Conservation (phyloP, 2,797 vertebrate species). For the Lophius americanus region DNA sequence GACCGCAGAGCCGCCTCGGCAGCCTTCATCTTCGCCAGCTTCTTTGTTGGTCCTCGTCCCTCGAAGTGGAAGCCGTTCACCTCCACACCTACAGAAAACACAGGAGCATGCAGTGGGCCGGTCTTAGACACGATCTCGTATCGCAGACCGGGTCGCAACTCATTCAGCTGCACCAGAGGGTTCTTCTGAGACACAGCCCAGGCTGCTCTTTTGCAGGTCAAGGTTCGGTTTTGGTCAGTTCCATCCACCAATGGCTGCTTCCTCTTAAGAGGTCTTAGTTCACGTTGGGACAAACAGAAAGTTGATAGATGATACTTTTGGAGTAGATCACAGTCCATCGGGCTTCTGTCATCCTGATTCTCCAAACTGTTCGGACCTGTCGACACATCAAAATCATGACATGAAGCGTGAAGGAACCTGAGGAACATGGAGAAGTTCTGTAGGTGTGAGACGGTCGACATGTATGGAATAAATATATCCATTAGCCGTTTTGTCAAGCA, state of each 20-base stretch:
- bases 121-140: conserved; percentile 88
- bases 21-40: conserved; percentile 93
- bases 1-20: conserved; percentile 91
- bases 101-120: conserved; percentile 89
- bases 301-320: conserved; percentile 53
- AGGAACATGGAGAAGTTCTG: too few relatives aligned
- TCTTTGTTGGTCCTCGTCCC: conserved; percentile 91
- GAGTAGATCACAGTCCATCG: conserved; percentile 75
- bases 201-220: conserved; percentile 83
- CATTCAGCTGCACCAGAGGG: conserved; percentile 91
- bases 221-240: conserved; percentile 80
- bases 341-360: conserved; percentile 86
- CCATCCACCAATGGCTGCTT: conserved; percentile 88
- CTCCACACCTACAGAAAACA: conserved; percentile 91
- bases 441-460: too few relatives aligned
- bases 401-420: not conserved
- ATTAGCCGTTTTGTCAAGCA: too few relatives aligned
- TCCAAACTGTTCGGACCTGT: conserved; percentile 90
- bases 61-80: conserved; percentile 92
- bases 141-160: conserved; percentile 89
- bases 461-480: too few relatives aligned
- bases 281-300: conserved; percentile 47
- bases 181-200: conserved; percentile 92
- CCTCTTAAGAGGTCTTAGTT: conserved; percentile 77
- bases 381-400: not conserved